phyloP scores from a whole-genome alignment of 2,113 vertebrate genomes.

The Apteryx mantelli region DNA sequence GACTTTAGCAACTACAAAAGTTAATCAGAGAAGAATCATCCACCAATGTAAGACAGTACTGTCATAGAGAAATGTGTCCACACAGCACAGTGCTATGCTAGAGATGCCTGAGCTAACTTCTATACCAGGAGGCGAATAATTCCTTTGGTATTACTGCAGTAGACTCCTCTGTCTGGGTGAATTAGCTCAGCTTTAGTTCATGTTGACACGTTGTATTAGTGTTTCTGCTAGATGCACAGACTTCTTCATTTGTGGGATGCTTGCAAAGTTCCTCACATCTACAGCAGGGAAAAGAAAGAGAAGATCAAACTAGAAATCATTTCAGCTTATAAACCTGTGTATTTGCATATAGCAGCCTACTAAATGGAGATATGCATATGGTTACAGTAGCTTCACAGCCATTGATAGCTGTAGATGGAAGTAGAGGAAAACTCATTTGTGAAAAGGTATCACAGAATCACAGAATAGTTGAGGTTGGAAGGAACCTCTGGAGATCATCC shows the following conservation, averaged over 20 bases:
- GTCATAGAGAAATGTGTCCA: neutral
- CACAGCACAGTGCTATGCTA: too few species aligned
- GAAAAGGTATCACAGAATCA: neutral
- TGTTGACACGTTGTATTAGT: neutral
- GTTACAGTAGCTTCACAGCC: neutral
- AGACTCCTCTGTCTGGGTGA: too few species aligned
- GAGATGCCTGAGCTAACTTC: too few species aligned
- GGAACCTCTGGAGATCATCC: too few species aligned
- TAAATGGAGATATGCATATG: neutral
- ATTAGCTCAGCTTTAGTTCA: too few species aligned
- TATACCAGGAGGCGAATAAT: too few species aligned
- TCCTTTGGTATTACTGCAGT: too few species aligned
- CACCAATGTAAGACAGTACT: neutral
- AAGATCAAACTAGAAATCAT: neutral
- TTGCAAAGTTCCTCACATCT: neutral
- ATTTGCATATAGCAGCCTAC: neutral
- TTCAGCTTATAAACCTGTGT: neutral
- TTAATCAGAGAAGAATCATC: too few species aligned
- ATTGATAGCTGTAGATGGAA: neutral
- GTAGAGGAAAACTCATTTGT: neutral
- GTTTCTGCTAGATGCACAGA: neutral
- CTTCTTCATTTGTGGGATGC: too few species aligned
- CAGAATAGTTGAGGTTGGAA: too few species aligned
- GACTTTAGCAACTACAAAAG: too few species aligned
- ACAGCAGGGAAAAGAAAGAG: neutral